Evolutionary conservation across 2,888 invertebrate genomes (phyloP), one percentile per base, ranked within the genome.

Genomic region (Fissipunctia ypsillon): DNA sequence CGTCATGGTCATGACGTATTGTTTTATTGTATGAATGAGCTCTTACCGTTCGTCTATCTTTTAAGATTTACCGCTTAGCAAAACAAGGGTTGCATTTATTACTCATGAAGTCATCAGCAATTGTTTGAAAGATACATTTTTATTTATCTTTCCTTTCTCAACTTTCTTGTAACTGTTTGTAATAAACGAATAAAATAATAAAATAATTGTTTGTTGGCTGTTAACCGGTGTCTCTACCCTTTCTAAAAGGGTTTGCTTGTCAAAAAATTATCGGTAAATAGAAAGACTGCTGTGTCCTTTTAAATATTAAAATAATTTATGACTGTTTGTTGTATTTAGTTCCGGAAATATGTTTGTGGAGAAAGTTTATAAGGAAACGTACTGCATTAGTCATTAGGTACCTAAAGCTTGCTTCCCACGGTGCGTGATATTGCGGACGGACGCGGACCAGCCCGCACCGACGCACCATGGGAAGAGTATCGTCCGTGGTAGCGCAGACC

Each of bases 211-310:
- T 41, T 67, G 35, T 71, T 22, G 60, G 16, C 38, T 16, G n/a
- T 31, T 57, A 67, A 60, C 50, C 25, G 41, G 35, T 69, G 28
- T 43, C 63, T 57, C 38, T 43, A 68, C 45, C 68, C 69, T 67
- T 76, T 69, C 28, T 54, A 43, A 81, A 82, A 80, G 76, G 84
- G 84, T 76, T 72, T 68, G 2, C 19, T n/a, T 61, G 84, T 80
- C 31, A 7, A 64, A 68, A 56, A 76, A 76, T n/a, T 60, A 48
- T 64, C 50, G 59, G 38, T 69, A 28, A 48, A 59, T n/a, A n/a
- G 14, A 59, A 50, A 35, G 22, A 59, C 52, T 16, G 38, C 65
- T 64, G 12, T 16, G 12, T 65, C 12, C 14, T 41, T 80, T 25
- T 10, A 52, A 60, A 64, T 50, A 6, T 19, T 50, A 25, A 19